Conservation (phyloP, 2,888 invertebrate species). For the Dioctria rufipes region DNA sequence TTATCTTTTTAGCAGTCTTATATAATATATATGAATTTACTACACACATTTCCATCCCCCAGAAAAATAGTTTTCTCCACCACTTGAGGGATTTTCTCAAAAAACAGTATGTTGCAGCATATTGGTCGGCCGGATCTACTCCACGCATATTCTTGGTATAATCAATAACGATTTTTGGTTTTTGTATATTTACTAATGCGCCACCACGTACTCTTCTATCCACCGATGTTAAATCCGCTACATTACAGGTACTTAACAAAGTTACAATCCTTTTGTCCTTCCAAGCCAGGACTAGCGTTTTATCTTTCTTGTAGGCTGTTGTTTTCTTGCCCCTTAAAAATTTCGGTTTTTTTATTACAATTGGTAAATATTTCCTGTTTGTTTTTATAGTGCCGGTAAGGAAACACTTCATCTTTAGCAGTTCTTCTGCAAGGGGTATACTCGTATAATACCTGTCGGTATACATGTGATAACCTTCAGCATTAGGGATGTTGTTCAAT, state of each 20-base stretch:
- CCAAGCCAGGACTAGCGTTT: neutral
- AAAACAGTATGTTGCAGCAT: too few relatives aligned
- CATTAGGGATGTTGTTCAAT: too few relatives aligned
- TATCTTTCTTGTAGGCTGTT: too few relatives aligned
- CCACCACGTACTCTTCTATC: slow-evolving; percentile 5
- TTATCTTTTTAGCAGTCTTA: too few relatives aligned
- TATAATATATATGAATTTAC: too few relatives aligned
- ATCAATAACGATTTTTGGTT: slow-evolving; percentile 1
- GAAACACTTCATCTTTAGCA: slow-evolving; percentile 1
- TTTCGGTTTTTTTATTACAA: slow-evolving; percentile 13
- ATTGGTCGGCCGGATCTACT: too few relatives aligned
- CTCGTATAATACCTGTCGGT: slow-evolving; percentile 24
- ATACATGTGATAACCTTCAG: too few relatives aligned
- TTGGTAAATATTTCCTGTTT: slow-evolving; percentile 28
- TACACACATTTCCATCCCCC: too few relatives aligned
- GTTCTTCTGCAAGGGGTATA: slow-evolving; percentile 19
- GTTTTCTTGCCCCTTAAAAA: neutral
- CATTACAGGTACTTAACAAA: slow-evolving; percentile 16
- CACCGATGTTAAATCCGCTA: slow-evolving; percentile 1
- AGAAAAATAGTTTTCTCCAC: too few relatives aligned
- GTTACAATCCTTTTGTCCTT: slow-evolving; percentile 1
- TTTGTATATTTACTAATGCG: neutral
- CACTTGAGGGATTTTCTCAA: too few relatives aligned
- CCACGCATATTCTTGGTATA: too few relatives aligned
- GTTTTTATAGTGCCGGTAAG: slow-evolving; percentile 31